A percentile compares a stretch with the other conserved stretches of the same genome.
Evolutionary conservation across 2,888 invertebrate genomes (phyloP).

Genomic region (Falcaria lacertinaria): DNA sequence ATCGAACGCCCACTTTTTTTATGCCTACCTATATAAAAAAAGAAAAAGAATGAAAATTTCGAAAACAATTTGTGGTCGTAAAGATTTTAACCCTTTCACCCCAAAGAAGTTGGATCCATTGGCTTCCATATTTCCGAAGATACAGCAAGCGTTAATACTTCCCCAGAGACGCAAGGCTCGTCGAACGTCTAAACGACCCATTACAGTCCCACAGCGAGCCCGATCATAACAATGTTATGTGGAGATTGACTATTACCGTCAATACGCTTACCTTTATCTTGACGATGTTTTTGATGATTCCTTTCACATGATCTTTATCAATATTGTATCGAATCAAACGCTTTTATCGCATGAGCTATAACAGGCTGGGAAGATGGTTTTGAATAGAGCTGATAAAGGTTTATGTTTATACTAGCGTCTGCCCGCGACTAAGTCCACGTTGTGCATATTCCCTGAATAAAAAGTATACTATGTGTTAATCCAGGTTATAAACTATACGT

Average conservation of each 20-base stretch:
- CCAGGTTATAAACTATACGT: too few relatives aligned
- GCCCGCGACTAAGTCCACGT: too few relatives aligned
- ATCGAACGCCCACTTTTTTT: too few relatives aligned
- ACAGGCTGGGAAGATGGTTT: too few relatives aligned
- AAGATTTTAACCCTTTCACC: neutral
- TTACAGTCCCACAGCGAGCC: conserved; percentile 1
- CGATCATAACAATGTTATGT: conserved; percentile 6
- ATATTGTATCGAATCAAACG: conserved; percentile 1
- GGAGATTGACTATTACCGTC: conserved; percentile 5
- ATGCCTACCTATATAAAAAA: too few relatives aligned
- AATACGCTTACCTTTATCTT: conserved; percentile 4
- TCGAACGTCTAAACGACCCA: conserved; percentile 5
- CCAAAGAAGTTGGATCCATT: neutral
- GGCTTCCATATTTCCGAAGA: neutral
- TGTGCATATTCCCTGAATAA: too few relatives aligned
- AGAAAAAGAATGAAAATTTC: too few relatives aligned
- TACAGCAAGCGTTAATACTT: conserved; percentile 4
- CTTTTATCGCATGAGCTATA: too few relatives aligned
- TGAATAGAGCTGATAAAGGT: too few relatives aligned
- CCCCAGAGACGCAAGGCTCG: conserved; percentile 1
- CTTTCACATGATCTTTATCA: neutral
- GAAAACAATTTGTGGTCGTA: too few relatives aligned
- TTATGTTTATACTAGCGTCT: too few relatives aligned
- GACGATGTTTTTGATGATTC: conserved; percentile 3
- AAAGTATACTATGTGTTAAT: too few relatives aligned